Evolutionary conservation across 2,113 vertebrate species (phyloP).

Genomic region (Oryzias celebensis): DNA sequence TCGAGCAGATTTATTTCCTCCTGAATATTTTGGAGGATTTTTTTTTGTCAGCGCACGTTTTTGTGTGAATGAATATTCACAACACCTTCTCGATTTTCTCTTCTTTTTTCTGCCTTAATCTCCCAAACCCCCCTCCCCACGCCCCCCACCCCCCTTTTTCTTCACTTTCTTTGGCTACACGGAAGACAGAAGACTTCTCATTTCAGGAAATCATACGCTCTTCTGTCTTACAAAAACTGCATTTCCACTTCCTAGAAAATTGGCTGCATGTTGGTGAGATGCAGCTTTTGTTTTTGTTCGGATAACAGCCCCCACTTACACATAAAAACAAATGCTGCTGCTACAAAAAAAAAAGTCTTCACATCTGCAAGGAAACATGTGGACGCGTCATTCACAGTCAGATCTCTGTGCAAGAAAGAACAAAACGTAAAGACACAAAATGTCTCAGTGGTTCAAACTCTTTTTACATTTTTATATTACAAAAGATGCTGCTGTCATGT

Average conservation of each 20-base stretch:
- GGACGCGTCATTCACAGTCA: too few species aligned
- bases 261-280: too few species aligned
- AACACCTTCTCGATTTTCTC: conserved; percentile 34
- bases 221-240: conserved; percentile 34
- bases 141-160: conserved; percentile 5
- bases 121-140: neutral
- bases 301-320: too few species aligned
- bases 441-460: too few species aligned
- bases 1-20: conserved; percentile 55
- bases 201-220: conserved; percentile 33
- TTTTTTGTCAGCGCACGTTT: conserved; percentile 30
- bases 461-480: too few species aligned
- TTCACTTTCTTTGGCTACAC: neutral
- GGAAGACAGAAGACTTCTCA: conserved; percentile 15
- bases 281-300: too few species aligned
- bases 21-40: conserved; percentile 30
- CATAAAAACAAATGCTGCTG: too few species aligned
- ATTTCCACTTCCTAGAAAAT: conserved; percentile 23
- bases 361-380: too few species aligned
- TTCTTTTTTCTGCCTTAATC: neutral
- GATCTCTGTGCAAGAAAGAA: too few species aligned
- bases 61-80: conserved; percentile 43
- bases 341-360: too few species aligned
- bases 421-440: too few species aligned
- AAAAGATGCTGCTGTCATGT: too few species aligned